Evolutionary conservation across 1,140 invertebrate species (phyloP), one percentile per base, ranked within the genome.

Genomic region (Drosophila baimaii): DNA sequence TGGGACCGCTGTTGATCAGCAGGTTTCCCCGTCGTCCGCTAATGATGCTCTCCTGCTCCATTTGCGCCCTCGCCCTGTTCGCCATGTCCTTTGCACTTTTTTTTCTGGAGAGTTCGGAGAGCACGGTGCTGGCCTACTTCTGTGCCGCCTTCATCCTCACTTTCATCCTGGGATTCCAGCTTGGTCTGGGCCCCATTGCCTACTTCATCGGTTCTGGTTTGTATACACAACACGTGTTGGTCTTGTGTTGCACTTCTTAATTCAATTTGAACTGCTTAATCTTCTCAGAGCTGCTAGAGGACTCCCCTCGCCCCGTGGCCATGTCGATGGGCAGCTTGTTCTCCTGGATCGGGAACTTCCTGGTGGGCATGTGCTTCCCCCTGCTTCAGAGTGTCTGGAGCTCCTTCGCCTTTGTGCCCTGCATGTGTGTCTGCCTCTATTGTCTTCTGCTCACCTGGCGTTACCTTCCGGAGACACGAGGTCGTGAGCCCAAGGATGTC

Each of bases 311-410:
- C 47, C 95, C 97, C 1, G 94, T 95, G 43, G 97, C 96, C 29
- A 98, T 98, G 95, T 95, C 97, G 43, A 93, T 98, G 61, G 97
- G 97, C 10, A 97, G 97, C 55, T 93, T 98, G 61, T 95, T 95
- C 46, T 98, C 98, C 91, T 98, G 97, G 97, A 94, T 94, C 12
- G 96, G 95, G 19, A 98, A 98, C 91, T 98, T 98, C 83, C 72
- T 97, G 1, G 95, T 98, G 44, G 97, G 95, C 19, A 95, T 97
- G 93, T 93, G 93, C 25, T 97, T 98, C 92, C 96, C 95, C 7
- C 86, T 93, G 7, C 90, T 97, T 57, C 93, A 95, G 63, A 84
- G 66, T 12, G 43, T 88, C 29, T 93, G 96, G 33, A 95, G 95
- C 9, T 89, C 95, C 5, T 95, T 94, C 58, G 95, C 94, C 2